Base-by-base conservation (phyloP, 2,888 invertebrate species). In the Merodon equestris region DNA sequence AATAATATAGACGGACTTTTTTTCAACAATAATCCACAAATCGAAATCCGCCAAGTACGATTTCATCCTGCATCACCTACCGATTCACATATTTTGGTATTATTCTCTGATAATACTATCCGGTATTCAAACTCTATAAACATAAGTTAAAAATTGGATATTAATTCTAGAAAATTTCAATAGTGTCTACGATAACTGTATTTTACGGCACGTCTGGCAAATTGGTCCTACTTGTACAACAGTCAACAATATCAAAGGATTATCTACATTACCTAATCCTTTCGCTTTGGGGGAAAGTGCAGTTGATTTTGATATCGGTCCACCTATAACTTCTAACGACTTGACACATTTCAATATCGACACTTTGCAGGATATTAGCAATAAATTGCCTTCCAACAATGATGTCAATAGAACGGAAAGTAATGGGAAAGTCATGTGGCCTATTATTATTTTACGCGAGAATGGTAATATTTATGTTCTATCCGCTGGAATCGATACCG, bases 1-100 rank as follows among this genome's bases (percentile, higher is more conserved):
- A 91, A 91, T 85, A 92, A 92, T 81, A 87, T 97, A 67, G 95
- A 94, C 84, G 94, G 94, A 84, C 90, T 92, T 70, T 92, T 94
- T 82, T 92, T 95, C 84, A 91, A 92, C 83, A 93, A 92, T 81
- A 92, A 91, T 84, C 90, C 91, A n/a, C 91, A 92, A 42, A 90
- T 93, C n/a, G 93, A 93, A 85, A 91, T 95, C 14, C 91, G 93
- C 13, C 93, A 94, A 84, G 92, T 93, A 5, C 92, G 92, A 82
- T 97, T 97, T 95, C 97, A 97, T 89, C 97, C 97, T 0, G 94
- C 93, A 45, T 96, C 96, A 36, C 88, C 91, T 10, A 90, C 91
- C 0, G 93, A 95, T 83, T 93, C 93, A 0, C 96, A 96, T 87
- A 87, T 97, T 1, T 88, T 95, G 13, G 92, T 96, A 0, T 91